phyloP scores from a whole-genome alignment of 2,113 vertebrate genomes.

The Podilymbus podiceps region DNA sequence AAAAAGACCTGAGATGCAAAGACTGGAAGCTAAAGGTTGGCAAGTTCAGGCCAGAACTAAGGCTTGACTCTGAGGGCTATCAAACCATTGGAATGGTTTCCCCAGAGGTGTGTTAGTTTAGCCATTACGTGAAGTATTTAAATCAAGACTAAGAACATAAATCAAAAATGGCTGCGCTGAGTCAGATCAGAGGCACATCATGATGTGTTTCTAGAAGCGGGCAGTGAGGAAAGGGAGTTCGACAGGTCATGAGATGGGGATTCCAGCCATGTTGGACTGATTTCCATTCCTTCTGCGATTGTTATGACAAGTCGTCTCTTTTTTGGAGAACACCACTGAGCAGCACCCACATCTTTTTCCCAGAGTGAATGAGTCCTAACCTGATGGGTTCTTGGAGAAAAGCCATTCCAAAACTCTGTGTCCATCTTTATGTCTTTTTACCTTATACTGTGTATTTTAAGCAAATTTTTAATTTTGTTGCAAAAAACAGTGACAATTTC shows the following conservation, averaged over 20 bases:
- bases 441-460: neutral
- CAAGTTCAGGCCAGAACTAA: neutral
- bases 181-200: neutral
- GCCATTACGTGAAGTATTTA: neutral
- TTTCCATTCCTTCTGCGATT: neutral
- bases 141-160: neutral
- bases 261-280: neutral
- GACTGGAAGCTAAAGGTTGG: neutral
- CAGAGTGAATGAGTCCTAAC: accelerated
- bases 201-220: neutral
- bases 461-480: neutral
- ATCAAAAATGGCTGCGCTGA: neutral
- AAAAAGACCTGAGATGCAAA: neutral
- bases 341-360: neutral
- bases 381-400: neutral
- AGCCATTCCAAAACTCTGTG: neutral
- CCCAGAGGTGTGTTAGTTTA: neutral
- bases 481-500: neutral
- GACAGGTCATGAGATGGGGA: neutral
- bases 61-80: neutral
- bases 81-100: neutral
- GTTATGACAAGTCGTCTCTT: neutral
- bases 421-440: neutral
- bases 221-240: neutral
- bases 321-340: neutral